phyloP scores from a whole-genome alignment of 2,113 vertebrate genomes.

The Percopsis transmontana region DNA sequence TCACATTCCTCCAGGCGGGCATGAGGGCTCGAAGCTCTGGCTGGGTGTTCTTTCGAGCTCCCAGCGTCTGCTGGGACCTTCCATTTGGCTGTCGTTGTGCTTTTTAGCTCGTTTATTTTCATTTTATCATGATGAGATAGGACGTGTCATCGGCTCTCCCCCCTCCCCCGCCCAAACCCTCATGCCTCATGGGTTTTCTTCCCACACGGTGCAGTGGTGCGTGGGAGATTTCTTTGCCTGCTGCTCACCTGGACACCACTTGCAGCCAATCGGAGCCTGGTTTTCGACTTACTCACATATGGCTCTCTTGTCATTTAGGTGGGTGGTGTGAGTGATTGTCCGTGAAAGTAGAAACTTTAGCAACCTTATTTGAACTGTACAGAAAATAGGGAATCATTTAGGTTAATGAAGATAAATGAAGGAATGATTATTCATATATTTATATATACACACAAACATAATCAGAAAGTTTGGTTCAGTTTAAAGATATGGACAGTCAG shows the following conservation, averaged over 20 bases:
- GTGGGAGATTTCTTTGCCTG: conserved; percentile 57
- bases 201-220: conserved; percentile 58
- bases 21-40: conserved; percentile 44
- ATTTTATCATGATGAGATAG: conserved; percentile 70
- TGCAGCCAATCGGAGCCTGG: conserved; percentile 1
- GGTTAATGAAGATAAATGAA: too few species aligned
- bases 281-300: conserved; percentile 27
- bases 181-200: conserved; percentile 60
- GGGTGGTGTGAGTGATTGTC: too few species aligned
- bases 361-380: neutral
- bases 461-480: too few species aligned
- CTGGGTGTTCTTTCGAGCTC: conserved; percentile 11
- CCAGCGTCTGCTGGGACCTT: conserved; percentile 46
- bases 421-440: too few species aligned
- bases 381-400: too few species aligned
- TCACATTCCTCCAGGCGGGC: conserved; percentile 51
- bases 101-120: conserved; percentile 70
- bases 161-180: conserved; percentile 31
- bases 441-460: too few species aligned
- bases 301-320: neutral
- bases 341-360: neutral
- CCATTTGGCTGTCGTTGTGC: conserved; percentile 48
- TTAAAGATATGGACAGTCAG: too few species aligned
- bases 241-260: conserved; percentile 40
- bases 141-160: conserved; percentile 61